Conservation (phyloP, 2,797 vertebrate species). For the Syncerus caffer region DNA sequence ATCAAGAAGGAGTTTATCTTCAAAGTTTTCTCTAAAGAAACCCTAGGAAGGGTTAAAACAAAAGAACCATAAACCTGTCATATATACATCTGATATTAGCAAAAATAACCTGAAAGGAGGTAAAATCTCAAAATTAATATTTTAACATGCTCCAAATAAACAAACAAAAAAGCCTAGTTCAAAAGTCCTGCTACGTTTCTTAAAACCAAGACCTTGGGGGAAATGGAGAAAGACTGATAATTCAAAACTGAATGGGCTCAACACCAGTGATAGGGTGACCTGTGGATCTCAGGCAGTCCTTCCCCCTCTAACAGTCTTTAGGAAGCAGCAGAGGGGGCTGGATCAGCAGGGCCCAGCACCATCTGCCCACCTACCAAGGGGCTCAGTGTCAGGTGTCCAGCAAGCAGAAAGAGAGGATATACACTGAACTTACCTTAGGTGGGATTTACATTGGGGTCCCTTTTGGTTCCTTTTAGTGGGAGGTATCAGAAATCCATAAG, state of each 20-base stretch:
- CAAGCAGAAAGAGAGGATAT: not conserved
- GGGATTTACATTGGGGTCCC: not conserved
- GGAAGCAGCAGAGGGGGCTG: not conserved
- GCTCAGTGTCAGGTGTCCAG: not conserved
- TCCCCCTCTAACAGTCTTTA: not conserved
- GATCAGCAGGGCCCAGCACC: not conserved
- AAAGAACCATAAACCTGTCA: not conserved
- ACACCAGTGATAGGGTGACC: not conserved
- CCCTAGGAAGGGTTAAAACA: conserved; percentile 15
- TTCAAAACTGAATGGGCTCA: not conserved
- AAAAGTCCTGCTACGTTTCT: not conserved
- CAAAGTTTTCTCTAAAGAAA: conserved; percentile 50
- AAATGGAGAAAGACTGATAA: not conserved
- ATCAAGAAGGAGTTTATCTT: conserved; percentile 51
- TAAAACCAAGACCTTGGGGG: not conserved
- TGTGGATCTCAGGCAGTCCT: not conserved
- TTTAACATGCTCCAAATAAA: conserved; percentile 23
- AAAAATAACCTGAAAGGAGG: conserved; percentile 47
- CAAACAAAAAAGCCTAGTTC: not conserved
- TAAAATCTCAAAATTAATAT: conserved; percentile 1
- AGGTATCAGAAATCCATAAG: conserved; percentile 54
- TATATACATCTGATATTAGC: conserved; percentile 35
- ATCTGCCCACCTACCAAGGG: not conserved
- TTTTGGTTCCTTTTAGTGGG: not conserved
- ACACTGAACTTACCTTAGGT: not conserved